Base-by-base conservation (phyloP, 2,797 vertebrate species). In the Anniella stebbinsi region DNA sequence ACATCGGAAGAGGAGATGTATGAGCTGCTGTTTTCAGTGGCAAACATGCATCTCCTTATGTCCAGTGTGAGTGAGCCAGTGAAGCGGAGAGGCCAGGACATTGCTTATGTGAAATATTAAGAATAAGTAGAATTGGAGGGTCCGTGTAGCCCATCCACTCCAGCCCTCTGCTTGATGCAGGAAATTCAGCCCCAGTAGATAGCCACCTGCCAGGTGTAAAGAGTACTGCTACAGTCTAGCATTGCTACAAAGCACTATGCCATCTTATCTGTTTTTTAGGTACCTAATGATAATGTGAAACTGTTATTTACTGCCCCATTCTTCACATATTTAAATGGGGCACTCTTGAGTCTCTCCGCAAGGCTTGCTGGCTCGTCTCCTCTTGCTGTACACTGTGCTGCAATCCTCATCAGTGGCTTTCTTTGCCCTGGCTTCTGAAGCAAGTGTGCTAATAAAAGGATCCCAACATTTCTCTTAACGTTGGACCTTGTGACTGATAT, bases 31-130 rank as follows among this genome's bases (percentile, higher is more conserved):
- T 54, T 60, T 28, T 36, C 33, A 38, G n/a, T 25, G 6, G 38
- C 4, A 80, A 1, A 0, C 18, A 2, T 28, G 0, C 38, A 1
- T n/a, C n/a, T 54, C 13, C 8, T 67, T 25, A 4, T 25, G 30
- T 78, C 45, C 30, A 15, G 11, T 76, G 38, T 51, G 7, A 8
- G 48, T 30, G 12, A 25, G 6, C 30, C 23, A 8, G 4, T 66
- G 25, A 57, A 60, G 25, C 36, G 8, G 21, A 54, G 36, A 75
- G 51, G 10, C 45, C 4, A 1, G 25, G 51, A 10, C 21, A 7
- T 75, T 72, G 54, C 15, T 57, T 60, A 30, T 12, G 10, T 23
- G 13, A 8, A 25, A 4, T 72, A 36, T 25, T 48, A 13, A 2
- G 30, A 48, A 21, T 7, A 6, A 6, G 45, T 25, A 73, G n/a